phyloP scores from a whole-genome alignment of 2,888 invertebrate species.

The Idaea dimidiata region DNA sequence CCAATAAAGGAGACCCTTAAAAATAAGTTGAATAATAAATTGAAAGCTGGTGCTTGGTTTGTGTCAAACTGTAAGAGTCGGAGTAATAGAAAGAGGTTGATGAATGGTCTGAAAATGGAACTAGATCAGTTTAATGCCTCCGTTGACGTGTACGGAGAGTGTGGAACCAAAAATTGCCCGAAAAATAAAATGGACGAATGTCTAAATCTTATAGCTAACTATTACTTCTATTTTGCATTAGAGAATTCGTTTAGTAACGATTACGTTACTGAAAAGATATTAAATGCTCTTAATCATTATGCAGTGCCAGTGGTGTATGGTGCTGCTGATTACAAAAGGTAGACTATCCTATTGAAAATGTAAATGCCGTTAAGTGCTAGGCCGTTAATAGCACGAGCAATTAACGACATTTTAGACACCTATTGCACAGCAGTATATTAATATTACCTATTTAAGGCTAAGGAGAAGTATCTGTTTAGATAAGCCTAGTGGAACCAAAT shows the following conservation, averaged over 20 bases:
- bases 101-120: conserved; percentile 20
- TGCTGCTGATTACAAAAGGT: conserved; percentile 78
- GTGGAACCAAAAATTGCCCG: conserved; percentile 38
- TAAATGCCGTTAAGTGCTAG: neutral
- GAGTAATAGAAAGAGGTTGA: conserved; percentile 29
- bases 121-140: conserved; percentile 31
- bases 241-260: conserved; percentile 50
- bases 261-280: conserved; percentile 54
- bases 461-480: too few species aligned
- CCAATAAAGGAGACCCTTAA: conserved; percentile 26
- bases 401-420: too few species aligned
- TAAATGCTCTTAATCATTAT: conserved; percentile 69
- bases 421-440: too few species aligned
- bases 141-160: conserved; percentile 44
- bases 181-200: conserved; percentile 25
- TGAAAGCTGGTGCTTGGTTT: conserved; percentile 44
- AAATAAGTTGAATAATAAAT: conserved; percentile 32
- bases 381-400: neutral
- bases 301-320: conserved; percentile 84
- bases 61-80: conserved; percentile 37
- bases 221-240: conserved; percentile 54
- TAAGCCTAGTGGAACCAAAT: too few species aligned
- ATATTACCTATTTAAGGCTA: too few species aligned
- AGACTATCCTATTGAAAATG: neutral
- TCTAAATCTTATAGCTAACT: conserved; percentile 35